These are phyloP conservation scores for Zaprionus davidi DNA, from an alignment of 1,140 invertebrate species.

Conservation along the genomic window DNA sequence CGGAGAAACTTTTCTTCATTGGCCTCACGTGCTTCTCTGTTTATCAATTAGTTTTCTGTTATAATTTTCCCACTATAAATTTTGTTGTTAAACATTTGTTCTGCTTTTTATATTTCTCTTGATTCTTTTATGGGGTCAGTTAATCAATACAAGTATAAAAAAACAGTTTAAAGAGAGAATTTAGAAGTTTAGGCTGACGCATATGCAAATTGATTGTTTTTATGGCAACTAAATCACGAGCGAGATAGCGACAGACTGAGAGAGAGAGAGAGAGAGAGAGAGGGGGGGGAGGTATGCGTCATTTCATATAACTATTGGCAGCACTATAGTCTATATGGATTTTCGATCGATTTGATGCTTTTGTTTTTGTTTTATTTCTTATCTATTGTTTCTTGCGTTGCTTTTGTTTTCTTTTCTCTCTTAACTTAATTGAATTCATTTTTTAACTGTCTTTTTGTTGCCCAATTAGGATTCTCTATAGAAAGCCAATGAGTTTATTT, in stretches of 20 bases:
- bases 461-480: slow-evolving; percentile 77
- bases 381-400: slow-evolving; percentile 1
- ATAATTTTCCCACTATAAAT: slow-evolving; percentile 8
- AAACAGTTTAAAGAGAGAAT: not conserved
- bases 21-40: not conserved
- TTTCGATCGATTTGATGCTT: slow-evolving; percentile 7
- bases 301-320: slow-evolving; percentile 28
- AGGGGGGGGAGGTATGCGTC: slow-evolving; percentile 23
- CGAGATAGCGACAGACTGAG: not conserved
- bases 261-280: not conserved
- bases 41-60: not conserved
- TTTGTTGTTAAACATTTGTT: slow-evolving; percentile 10
- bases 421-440: slow-evolving; percentile 68
- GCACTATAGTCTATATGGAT: slow-evolving; percentile 9
- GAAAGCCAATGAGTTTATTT: slow-evolving; percentile 79
- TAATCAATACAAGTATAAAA: slow-evolving; percentile 1
- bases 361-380: slow-evolving; percentile 14
- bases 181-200: not conserved
- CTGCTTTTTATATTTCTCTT: slow-evolving; percentile 13
- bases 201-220: slow-evolving; percentile 46
- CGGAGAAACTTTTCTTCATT: not conserved
- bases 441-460: slow-evolving; percentile 72
- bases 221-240: slow-evolving; percentile 8
- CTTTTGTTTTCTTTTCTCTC: slow-evolving; percentile 38
- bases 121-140: slow-evolving; percentile 2